Base-by-base conservation (phyloP, 2,888 invertebrate species). In the Drosophila robusta region DNA sequence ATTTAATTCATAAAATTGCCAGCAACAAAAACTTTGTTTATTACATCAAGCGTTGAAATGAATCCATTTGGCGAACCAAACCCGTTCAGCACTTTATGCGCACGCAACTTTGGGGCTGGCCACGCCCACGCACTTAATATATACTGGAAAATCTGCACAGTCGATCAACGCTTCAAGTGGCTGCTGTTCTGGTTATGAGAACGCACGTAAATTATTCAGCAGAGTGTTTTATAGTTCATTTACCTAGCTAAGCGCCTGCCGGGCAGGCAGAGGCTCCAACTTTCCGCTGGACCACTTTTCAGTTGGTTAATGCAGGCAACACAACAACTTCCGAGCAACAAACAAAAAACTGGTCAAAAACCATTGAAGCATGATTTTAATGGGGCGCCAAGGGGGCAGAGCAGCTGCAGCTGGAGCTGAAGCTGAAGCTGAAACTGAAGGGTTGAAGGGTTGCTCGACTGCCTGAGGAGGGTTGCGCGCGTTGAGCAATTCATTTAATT, bases 401-500 rank as follows among this genome's bases (percentile, higher is more conserved):
- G 22, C 22, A 29, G 26, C 26, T 26, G 26, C 46, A n/a, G 41
- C 38, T 14, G 41, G 29, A 39, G 52, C 22, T 9, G 26, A 9
- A 42, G 50, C 38, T 41, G 34, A 9, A 39, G 29, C 11, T 24
- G 52, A 24, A 14, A 44, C 29, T 22, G 14, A 24, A 36, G 58
- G 55, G 24, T 9, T 22, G 14, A 24, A 36, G 58, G 55, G 24
- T 9, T 29, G 44, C 18, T 29, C 18, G 42, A 54, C 24, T 56
- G 61, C 56, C 56, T 12, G 51, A 11, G 32, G 32, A 38, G 24
- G 50, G 45, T 52, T 55, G 52, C 45, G 38, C 74, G 66, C 55
- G 75, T 61, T 60, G 73, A 80, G 87, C 87, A 86, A 85, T 87
- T 87, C 87, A 85, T 85, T 87, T 86, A 86, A 87, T 87, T 86